Evolutionary conservation across 2,797 vertebrate species (phyloP).

Genomic region (Crocidura indochinensis): DNA sequence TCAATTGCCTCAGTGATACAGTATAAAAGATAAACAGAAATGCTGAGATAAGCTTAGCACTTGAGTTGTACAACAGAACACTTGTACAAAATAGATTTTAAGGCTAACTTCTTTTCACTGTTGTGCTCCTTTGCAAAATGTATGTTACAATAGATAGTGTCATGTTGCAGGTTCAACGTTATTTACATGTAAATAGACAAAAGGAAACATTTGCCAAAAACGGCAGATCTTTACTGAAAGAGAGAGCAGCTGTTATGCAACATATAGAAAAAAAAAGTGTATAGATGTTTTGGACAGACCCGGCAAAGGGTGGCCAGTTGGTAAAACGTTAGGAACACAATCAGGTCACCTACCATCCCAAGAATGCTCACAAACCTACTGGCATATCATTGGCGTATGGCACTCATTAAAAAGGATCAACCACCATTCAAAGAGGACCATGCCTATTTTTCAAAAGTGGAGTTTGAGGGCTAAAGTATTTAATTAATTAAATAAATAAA

Average conservation of each 20-base stretch:
- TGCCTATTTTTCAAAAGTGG: conserved; percentile 89
- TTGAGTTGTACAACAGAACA: conserved; percentile 96
- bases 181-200: conserved; percentile 99
- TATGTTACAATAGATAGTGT: conserved; percentile 99
- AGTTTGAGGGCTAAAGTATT: conserved; percentile 94
- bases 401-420: conserved; percentile 90
- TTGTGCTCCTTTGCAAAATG: conserved; percentile 99
- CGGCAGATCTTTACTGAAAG: conserved; percentile 97
- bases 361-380: conserved; percentile 89
- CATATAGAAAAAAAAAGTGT: conserved; percentile 95
- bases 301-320: conserved; percentile 90
- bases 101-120: conserved; percentile 97
- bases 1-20: conserved; percentile 98
- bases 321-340: conserved; percentile 81
- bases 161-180: conserved; percentile 99
- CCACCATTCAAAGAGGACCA: conserved; percentile 92
- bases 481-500: conserved; percentile 91
- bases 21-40: conserved; percentile 94
- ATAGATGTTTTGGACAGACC: conserved; percentile 96
- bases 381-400: conserved; percentile 90
- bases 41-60: conserved; percentile 96
- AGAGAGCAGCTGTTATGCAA: conserved; percentile 99
- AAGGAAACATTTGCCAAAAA: conserved; percentile 94
- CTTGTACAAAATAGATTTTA: conserved; percentile 99
- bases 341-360: conserved; percentile 84